Conservation (phyloP, 1,140 invertebrate genomes). For the Cotesia typhae region DNA sequence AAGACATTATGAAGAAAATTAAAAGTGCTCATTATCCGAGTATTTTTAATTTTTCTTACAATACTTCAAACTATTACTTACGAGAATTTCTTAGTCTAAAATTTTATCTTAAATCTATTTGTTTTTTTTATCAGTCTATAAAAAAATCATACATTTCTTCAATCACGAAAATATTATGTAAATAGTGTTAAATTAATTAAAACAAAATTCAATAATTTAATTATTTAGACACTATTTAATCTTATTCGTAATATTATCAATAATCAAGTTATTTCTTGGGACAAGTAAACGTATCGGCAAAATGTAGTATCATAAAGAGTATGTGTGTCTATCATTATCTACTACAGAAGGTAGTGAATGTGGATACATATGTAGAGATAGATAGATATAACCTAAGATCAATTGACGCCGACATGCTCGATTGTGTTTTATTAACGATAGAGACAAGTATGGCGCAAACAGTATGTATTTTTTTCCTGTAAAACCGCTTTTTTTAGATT, state of each 20-base stretch:
- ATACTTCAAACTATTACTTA: too few relatives aligned
- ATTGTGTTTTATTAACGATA: slow-evolving; percentile 56
- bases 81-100: too few relatives aligned
- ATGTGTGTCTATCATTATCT: slow-evolving; percentile 23
- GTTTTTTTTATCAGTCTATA: too few relatives aligned
- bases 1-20: too few relatives aligned
- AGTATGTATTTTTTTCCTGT: slow-evolving; percentile 38
- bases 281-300: slow-evolving; percentile 32
- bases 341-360: slow-evolving; percentile 32
- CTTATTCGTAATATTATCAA: slow-evolving; percentile 29
- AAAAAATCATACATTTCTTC: too few relatives aligned
- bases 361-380: not conserved
- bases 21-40: too few relatives aligned
- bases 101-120: too few relatives aligned
- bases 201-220: too few relatives aligned
- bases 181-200: too few relatives aligned
- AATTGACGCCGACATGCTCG: slow-evolving; percentile 49
- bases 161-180: too few relatives aligned
- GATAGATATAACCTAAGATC: slow-evolving; percentile 42
- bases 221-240: slow-evolving; percentile 33
- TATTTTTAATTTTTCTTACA: too few relatives aligned
- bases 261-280: slow-evolving; percentile 30
- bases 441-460: slow-evolving; percentile 46
- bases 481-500: slow-evolving; percentile 45
- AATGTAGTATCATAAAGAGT: slow-evolving; percentile 36